Evolutionary conservation across 2,888 invertebrate species (phyloP).

Genomic region (Lithophane semibrunnea): DNA sequence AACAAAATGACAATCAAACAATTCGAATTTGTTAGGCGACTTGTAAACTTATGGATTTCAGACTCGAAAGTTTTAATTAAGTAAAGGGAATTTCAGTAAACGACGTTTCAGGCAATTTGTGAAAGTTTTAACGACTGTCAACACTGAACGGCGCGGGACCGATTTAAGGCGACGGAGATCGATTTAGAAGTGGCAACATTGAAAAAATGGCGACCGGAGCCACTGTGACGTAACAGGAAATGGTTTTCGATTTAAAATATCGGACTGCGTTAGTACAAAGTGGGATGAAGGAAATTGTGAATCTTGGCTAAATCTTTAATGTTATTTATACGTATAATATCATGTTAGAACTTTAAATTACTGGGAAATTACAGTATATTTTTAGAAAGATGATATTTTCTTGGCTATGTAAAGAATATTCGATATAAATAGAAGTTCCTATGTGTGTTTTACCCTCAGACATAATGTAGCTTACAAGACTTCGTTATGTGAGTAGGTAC

Average conservation of each 20-base stretch:
- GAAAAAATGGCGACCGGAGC: slow-evolving; percentile 55
- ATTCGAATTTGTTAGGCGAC: slow-evolving; percentile 72
- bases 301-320: slow-evolving; percentile 17
- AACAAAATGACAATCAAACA: slow-evolving; percentile 67
- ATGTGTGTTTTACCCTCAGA: background rate
- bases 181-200: slow-evolving; percentile 65
- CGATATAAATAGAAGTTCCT: background rate
- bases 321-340: slow-evolving; percentile 15
- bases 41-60: slow-evolving; percentile 69
- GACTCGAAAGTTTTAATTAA: slow-evolving; percentile 85
- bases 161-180: slow-evolving; percentile 68
- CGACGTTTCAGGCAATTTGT: slow-evolving; percentile 82
- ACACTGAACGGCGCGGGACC: slow-evolving; percentile 65
- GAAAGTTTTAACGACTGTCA: slow-evolving; percentile 84
- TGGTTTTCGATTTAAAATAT: slow-evolving; percentile 53
- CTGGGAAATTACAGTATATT: background rate
- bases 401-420: background rate
- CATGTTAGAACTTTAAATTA: background rate
- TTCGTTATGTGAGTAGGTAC: background rate
- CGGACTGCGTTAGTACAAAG: slow-evolving; percentile 19
- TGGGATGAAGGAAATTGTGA: slow-evolving; percentile 32
- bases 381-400: background rate
- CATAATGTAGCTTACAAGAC: background rate
- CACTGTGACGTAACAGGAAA: slow-evolving; percentile 55
- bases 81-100: slow-evolving; percentile 79